Evolutionary conservation across 2,113 vertebrate genomes (phyloP).

Genomic region (Corythornis cristatus): DNA sequence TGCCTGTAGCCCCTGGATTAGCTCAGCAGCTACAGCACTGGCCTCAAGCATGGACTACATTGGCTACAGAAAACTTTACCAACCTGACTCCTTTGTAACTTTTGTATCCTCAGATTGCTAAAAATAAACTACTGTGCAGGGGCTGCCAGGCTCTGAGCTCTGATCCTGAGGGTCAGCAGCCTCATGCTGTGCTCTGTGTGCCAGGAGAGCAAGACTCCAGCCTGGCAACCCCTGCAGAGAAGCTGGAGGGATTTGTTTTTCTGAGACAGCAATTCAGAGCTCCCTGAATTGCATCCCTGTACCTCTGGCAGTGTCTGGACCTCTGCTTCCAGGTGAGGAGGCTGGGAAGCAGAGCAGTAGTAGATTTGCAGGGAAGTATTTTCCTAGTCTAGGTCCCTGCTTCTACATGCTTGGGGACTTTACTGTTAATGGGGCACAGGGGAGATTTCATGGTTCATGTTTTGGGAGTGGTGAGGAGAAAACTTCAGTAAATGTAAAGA

Average conservation of each 20-base stretch:
- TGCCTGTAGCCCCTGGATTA: not conserved
- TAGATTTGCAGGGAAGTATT: not conserved
- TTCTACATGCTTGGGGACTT: not conserved
- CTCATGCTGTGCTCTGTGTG: accelerated
- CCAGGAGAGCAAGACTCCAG: not conserved
- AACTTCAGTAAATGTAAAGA: not conserved
- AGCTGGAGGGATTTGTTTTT: not conserved
- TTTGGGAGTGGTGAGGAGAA: not conserved
- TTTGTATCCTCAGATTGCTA: not conserved
- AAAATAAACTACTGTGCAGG: accelerated
- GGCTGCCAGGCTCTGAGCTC: not conserved
- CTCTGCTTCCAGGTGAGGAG: not conserved
- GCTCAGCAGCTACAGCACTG: not conserved
- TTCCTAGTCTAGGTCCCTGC: not conserved
- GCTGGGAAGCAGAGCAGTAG: not conserved
- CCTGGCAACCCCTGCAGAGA: not conserved
- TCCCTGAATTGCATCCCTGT: accelerated
- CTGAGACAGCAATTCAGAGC: not conserved
- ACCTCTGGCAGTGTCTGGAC: not conserved
- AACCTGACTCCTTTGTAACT: not conserved
- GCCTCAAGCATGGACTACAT: not conserved
- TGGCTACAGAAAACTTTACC: not conserved
- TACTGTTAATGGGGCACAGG: not conserved
- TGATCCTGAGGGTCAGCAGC: not conserved
- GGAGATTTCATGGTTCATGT: not conserved